phyloP scores from a whole-genome alignment of 1,140 invertebrate species.

The Dendrolimus kikuchii region DNA sequence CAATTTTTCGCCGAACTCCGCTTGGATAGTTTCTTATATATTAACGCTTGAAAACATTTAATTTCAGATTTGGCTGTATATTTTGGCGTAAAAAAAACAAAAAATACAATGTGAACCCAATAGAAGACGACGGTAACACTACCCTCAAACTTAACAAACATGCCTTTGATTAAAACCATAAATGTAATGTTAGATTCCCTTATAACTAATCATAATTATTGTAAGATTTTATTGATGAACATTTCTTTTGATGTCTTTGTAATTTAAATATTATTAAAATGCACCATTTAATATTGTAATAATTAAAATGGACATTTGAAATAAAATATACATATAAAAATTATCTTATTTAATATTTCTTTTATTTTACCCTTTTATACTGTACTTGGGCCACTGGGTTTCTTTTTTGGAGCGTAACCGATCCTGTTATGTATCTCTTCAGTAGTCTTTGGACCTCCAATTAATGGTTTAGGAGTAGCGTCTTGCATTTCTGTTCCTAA shows the following conservation, averaged over 20 bases:
- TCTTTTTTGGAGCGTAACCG: conserved; percentile 73
- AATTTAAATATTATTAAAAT: too few relatives aligned
- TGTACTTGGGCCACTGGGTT: conserved; percentile 42
- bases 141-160: too few relatives aligned
- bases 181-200: too few relatives aligned
- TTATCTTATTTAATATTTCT: background rate
- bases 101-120: background rate
- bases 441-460: conserved; percentile 67
- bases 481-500: conserved; percentile 71
- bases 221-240: too few relatives aligned
- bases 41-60: background rate
- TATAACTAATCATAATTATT: too few relatives aligned
- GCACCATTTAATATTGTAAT: too few relatives aligned
- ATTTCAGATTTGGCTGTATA: conserved; percentile 33
- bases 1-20: too few relatives aligned
- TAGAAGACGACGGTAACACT: background rate
- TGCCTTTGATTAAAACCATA: too few relatives aligned
- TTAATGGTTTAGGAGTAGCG: conserved; percentile 63
- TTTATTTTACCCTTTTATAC: conserved; percentile 20
- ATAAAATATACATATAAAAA: background rate
- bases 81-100: conserved; percentile 23
- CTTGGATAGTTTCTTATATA: too few relatives aligned
- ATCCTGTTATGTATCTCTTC: conserved; percentile 80
- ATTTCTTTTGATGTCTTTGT: too few relatives aligned
- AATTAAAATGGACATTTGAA: background rate